Evolutionary conservation across 2,797 vertebrate species (phyloP), one percentile per base, ranked within the genome.

Genomic region (Cuculus canorus): DNA sequence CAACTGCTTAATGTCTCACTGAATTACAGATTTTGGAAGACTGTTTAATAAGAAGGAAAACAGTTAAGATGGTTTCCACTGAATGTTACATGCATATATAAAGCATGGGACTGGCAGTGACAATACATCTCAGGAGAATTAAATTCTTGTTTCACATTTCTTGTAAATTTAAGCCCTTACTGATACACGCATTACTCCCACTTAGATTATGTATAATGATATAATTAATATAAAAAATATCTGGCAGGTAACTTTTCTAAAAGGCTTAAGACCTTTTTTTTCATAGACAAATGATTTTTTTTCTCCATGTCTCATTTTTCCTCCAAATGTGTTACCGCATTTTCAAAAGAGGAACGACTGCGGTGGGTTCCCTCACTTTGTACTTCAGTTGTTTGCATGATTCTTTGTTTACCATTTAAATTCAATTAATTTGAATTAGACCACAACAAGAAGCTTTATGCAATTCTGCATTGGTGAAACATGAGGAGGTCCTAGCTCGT

Each of bases 11-110:
- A 97, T 97, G 97, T 97, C 94, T 98, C 78, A 32, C 95, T 95
- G 97, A 98, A 98, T 97, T 97, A 97, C 96, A 97, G 96, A 98
- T 97, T 98, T 97, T 96, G 96, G 86, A 95, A 96, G 96, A 90
- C 91, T 97, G 76, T 96, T 98, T 97, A 98, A 97, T 97, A 98
- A 96, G 92, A 94, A 96, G 79, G 39, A 97, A 97, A 98, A 95
- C 88, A 97, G 91, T 97, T 97, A 97, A 95, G 91, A 96, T 92
- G 94, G 90, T 86, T 97, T 95, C 92, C 93, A 96, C 90, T 97
- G 96, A 93, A 97, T 97, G 97, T 95, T 95, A 30, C 37, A 78
- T 39, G 12, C 56, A 47, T 86, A 95, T 97, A 96, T 94, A 89
- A 94, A 95, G 80, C 86, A 95, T 64, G 70, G 81, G 86, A 83